A percentile compares a stretch with the other conserved stretches of the same genome.
phyloP scores from a whole-genome alignment of 2,113 vertebrate genomes.

The Sminthopsis crassicaudata region DNA sequence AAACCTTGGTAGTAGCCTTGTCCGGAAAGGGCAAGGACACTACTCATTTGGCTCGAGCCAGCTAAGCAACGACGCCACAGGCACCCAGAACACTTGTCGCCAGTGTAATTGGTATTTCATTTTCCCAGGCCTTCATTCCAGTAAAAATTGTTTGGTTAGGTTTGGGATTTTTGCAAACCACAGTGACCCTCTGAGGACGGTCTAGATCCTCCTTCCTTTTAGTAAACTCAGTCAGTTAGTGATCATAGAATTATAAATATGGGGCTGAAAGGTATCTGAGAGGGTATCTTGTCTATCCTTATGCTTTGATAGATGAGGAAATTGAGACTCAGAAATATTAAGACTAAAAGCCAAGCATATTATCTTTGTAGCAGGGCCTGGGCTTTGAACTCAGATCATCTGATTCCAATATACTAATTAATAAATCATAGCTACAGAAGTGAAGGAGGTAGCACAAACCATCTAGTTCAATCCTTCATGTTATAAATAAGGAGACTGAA shows the following conservation, averaged over 20 bases:
- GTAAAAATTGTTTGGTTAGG: slow-evolving; percentile 67
- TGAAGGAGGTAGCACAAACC: neutral
- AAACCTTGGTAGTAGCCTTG: slow-evolving; percentile 59
- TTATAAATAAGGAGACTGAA: neutral
- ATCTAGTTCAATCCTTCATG: neutral
- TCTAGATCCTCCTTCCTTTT: slow-evolving; percentile 27
- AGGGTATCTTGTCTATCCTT: neutral
- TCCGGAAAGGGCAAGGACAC: slow-evolving; percentile 65
- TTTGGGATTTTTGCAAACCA: slow-evolving; percentile 74
- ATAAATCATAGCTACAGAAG: neutral
- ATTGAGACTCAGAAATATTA: neutral
- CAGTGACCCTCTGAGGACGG: slow-evolving; percentile 61
- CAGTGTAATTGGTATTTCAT: slow-evolving; percentile 74
- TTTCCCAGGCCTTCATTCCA: slow-evolving; percentile 79
- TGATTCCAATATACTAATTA: neutral
- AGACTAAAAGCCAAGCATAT: neutral
- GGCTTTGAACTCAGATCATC: neutral
- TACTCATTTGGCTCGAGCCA: slow-evolving; percentile 75
- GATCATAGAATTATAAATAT: neutral
- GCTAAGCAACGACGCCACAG: slow-evolving; percentile 11
- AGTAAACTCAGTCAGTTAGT: slow-evolving; percentile 48
- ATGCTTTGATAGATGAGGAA: neutral
- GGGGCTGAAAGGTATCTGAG: neutral
- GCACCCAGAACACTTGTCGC: slow-evolving; percentile 71
- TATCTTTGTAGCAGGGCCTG: neutral